Base-by-base conservation (phyloP, 2,797 vertebrate species). In the Balearica regulorum region DNA sequence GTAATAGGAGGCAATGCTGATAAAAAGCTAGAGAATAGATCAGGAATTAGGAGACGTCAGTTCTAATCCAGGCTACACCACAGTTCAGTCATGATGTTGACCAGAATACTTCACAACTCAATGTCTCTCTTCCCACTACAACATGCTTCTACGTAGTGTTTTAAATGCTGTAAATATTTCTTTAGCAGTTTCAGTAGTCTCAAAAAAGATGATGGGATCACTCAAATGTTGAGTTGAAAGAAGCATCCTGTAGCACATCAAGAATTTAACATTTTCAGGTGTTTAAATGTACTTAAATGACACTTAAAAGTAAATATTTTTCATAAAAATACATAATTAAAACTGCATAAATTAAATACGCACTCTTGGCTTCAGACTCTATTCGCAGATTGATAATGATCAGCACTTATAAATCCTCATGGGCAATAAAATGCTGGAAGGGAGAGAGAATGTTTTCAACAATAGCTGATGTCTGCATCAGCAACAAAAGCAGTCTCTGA, bases 401-500 rank as follows among this genome's bases (percentile, higher is more conserved):
- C 90, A 76, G 78, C 61, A 62, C 17, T 57, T 94, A 79, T n/a
- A 95, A 96, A 93, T 87, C 86, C 78, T 85, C 83, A 75, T 20
- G 49, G 75, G 37, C 68, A 80, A 58, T 60, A 58, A 83, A 94
- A 92, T 0, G 5, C 55, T 89, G 94, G 69, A 90, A 95, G 72
- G 29, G 86, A 89, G 44, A 73, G 79, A 55, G 35, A 92, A 87
- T 22, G 29, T 95, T 96, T 96, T 85, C 95, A 94, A 89, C 88
- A 95, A 95, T 81, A 94, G 90, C 86, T 90, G 89, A 89, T 95
- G 86, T 93, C 86, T 94, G 83, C 88, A 89, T 75, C 69, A 78
- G 90, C 88, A 95, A 95, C 89, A 94, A 95, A 93, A 96, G 70
- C 83, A 92, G 93, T 89, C 94, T 90, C 86, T 95, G 93, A 92